A percentile compares a stretch with the other conserved stretches of the same genome.
Evolutionary conservation across 2,888 invertebrate species (phyloP).

Genomic region (Nomada hirtipes): DNA sequence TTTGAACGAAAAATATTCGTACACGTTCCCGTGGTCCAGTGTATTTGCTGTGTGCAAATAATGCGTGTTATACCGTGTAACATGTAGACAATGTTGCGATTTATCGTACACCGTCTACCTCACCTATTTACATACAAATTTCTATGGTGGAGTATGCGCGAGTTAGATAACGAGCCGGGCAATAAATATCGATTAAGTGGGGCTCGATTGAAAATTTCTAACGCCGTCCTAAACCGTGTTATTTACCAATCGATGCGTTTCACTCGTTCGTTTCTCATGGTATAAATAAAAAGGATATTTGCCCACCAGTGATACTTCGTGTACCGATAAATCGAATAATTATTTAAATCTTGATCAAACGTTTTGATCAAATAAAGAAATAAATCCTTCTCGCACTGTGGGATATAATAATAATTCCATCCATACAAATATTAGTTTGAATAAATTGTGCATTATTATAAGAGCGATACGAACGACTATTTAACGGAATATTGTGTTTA

Average conservation of each 20-base stretch:
- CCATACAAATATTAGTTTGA: no score
- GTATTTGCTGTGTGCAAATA: conserved; percentile 43
- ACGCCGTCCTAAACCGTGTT: background rate
- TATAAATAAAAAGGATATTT: no score
- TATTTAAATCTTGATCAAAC: no score
- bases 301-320: no score
- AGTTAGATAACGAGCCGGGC: conserved; percentile 47
- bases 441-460: no score
- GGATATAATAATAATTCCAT: no score
- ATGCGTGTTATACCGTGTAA: conserved; percentile 28
- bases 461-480: no score
- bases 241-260: background rate
- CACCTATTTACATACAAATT: conserved; percentile 51
- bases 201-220: background rate
- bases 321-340: no score
- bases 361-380: no score
- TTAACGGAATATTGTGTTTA: no score
- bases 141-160: conserved; percentile 23
- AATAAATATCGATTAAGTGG: conserved; percentile 25
- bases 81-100: conserved; percentile 41
- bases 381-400: no score
- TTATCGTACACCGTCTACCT: conserved; percentile 23
- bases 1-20: conserved; percentile 49
- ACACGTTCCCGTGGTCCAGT: background rate
- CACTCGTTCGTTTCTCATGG: no score